Conservation (phyloP, 2,797 vertebrate genomes). For the Chiloscyllium punctatum region DNA sequence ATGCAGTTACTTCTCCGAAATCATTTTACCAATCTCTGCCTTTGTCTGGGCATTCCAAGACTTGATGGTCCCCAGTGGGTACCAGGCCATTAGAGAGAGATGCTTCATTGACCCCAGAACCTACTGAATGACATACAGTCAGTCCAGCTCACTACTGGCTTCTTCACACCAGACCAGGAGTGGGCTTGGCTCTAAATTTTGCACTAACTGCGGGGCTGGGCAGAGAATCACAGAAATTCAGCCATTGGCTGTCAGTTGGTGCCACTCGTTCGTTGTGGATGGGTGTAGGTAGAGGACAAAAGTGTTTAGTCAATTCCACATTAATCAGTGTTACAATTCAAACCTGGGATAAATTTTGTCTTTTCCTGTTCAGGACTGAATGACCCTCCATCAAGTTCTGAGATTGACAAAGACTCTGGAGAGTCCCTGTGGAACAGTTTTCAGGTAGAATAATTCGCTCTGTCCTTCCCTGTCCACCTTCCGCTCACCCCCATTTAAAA, state of each 20-base stretch:
- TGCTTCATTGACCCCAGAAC: background rate
- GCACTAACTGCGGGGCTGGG: background rate
- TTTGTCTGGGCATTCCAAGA: background rate
- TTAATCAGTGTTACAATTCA: background rate
- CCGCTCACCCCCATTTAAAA: background rate
- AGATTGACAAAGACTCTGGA: conserved; percentile 48
- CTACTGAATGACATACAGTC: background rate
- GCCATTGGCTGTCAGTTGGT: background rate
- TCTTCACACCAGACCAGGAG: background rate
- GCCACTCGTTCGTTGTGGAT: too few relatives aligned
- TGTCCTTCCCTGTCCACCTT: background rate
- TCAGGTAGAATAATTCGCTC: conserved; percentile 57
- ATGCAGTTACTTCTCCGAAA: background rate
- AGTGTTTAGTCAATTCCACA: background rate
- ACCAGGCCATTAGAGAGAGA: background rate
- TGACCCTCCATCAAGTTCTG: conserved; percentile 55
- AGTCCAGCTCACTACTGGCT: background rate
- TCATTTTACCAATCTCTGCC: background rate
- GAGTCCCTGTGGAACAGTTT: conserved; percentile 59
- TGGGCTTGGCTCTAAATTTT: background rate
- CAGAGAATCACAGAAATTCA: background rate
- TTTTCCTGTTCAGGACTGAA: conserved; percentile 61
- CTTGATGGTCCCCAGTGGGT: background rate
- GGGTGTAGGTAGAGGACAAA: too few relatives aligned
- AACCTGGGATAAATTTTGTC: background rate